Evolutionary conservation across 2,797 vertebrate genomes (phyloP).

Genomic region (Acanthornis magna): DNA sequence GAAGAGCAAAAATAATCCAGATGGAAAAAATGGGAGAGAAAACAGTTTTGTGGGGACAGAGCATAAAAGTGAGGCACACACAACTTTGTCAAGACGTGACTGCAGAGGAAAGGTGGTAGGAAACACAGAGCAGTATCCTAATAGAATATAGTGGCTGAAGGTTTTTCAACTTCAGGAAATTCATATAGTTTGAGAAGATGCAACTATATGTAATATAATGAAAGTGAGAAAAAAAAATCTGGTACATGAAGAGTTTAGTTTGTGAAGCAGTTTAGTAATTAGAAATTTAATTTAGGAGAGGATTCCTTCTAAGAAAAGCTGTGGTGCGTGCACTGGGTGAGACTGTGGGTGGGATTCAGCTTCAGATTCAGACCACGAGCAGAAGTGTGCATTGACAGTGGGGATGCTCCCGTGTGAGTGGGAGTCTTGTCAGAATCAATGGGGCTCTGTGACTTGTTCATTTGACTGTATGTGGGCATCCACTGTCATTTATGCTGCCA

Average conservation of each 20-base stretch:
- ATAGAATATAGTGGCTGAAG: not conserved
- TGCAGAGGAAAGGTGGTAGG: not conserved
- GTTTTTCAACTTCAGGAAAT: not conserved
- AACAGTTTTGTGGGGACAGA: not conserved
- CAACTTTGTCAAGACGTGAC: not conserved
- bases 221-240: not conserved
- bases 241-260: not conserved
- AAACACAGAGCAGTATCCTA: not conserved
- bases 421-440: not conserved
- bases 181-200: not conserved
- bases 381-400: not conserved
- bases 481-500: not conserved
- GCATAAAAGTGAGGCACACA: not conserved
- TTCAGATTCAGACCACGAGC: not conserved
- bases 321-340: accelerated
- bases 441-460: not conserved
- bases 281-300: not conserved
- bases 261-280: not conserved
- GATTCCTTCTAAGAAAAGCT: not conserved
- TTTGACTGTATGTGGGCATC: not conserved
- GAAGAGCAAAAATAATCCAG: not conserved
- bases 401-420: not conserved
- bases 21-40: not conserved
- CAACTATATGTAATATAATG: not conserved
- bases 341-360: not conserved